Percentiles rank a stretch among this genome's conserved stretches.
These are phyloP conservation scores for Heliconius melpomene DNA, from an alignment of 1,140 invertebrate species.

Conservation along the genomic window DNA sequence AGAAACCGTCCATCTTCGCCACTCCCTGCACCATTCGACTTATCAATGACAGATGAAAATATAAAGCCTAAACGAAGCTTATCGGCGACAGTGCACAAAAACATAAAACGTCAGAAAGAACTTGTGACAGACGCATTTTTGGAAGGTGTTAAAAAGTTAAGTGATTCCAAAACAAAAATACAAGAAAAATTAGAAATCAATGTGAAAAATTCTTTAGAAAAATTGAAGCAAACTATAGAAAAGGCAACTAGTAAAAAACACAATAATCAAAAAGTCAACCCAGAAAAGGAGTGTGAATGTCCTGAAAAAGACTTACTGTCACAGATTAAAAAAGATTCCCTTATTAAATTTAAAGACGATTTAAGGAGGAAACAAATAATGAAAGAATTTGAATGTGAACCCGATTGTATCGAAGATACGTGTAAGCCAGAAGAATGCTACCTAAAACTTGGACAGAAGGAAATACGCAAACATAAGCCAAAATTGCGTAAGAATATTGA, in stretches of 20 bases:
- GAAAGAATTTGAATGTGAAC: slow-evolving; percentile 45
- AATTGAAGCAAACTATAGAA: slow-evolving; percentile 35
- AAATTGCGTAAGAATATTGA: background rate
- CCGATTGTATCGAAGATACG: slow-evolving; percentile 39
- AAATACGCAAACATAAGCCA: slow-evolving; percentile 16
- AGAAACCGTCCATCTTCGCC: slow-evolving; percentile 17
- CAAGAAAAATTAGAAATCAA: slow-evolving; percentile 38
- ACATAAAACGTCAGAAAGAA: slow-evolving; percentile 2
- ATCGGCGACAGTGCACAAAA: background rate
- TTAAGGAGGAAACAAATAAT: slow-evolving; percentile 41
- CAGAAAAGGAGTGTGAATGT: slow-evolving; percentile 16
- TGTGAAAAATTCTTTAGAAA: slow-evolving; percentile 42
- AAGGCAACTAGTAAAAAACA: slow-evolving; percentile 35
- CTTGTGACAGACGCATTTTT: slow-evolving; percentile 34
- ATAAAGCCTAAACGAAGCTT: slow-evolving; percentile 1
- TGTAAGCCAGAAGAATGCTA: slow-evolving; percentile 50
- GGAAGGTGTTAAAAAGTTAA: slow-evolving; percentile 33
- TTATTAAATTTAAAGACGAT: slow-evolving; percentile 52
- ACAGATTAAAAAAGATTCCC: slow-evolving; percentile 54
- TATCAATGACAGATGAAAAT: slow-evolving; percentile 6
- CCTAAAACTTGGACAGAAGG: slow-evolving; percentile 40
- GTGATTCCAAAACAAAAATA: slow-evolving; percentile 40
- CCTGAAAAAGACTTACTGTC: slow-evolving; percentile 29
- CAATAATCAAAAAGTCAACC: slow-evolving; percentile 5
- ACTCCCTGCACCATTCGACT: background rate